Percentiles rank a stretch among this genome's conserved stretches.
Conservation (phyloP, 2,888 invertebrate species). For the Patella ulyssiponensis region DNA sequence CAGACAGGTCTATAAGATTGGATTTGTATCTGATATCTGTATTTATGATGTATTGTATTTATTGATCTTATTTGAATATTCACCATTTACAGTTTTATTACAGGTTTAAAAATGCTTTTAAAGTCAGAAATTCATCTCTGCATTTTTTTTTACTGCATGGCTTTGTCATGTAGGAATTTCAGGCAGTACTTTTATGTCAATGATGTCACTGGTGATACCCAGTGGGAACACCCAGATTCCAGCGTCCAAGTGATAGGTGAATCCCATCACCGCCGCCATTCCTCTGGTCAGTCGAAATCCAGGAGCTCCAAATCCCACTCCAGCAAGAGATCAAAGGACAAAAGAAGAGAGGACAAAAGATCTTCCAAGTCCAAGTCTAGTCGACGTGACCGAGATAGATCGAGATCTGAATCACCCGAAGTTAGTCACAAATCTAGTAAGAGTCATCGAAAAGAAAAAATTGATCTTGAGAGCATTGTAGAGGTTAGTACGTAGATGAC, state of each 20-base stretch:
- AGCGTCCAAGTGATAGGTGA: conserved; percentile 22
- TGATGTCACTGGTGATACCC: conserved; percentile 76
- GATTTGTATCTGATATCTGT: too few species aligned
- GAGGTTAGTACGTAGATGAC: background rate
- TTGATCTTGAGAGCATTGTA: background rate
- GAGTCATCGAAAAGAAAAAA: background rate
- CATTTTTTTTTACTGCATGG: conserved; percentile 38
- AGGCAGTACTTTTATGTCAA: conserved; percentile 81
- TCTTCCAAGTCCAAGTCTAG: background rate
- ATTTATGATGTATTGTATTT: too few species aligned
- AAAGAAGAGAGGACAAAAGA: background rate
- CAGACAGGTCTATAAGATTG: too few species aligned
- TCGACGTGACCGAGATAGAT: background rate
- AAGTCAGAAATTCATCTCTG: conserved; percentile 23
- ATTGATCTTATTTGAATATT: too few species aligned
- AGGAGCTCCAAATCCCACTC: conserved; percentile 27
- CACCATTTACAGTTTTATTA: too few species aligned
- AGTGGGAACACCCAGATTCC: conserved; percentile 77
- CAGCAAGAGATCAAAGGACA: background rate
- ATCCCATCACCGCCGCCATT: conserved; percentile 43
- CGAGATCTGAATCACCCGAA: background rate
- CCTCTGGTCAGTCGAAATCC: conserved; percentile 39
- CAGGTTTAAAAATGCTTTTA: background rate
- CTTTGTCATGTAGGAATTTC: conserved; percentile 75
- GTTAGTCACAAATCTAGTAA: background rate